Evolutionary conservation across 2,113 vertebrate species (phyloP), one percentile per base, ranked within the genome.

Genomic region (Acanthisitta chloris): DNA sequence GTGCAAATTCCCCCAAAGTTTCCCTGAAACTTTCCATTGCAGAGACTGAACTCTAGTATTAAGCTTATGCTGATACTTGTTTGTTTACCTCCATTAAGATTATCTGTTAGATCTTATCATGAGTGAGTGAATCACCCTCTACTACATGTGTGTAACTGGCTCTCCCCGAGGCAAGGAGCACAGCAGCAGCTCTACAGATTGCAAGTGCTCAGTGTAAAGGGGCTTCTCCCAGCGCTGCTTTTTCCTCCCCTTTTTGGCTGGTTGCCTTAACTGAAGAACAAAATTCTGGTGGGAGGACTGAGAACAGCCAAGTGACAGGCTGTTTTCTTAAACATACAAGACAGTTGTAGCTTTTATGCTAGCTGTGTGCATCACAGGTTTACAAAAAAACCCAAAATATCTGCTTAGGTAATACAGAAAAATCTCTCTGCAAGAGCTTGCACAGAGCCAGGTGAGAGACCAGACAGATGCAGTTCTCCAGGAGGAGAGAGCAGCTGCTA

Each of bases 1-100:
- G 77, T 13, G 10, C 45, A 86, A 94, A 93, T 96, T 96, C 74
- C 94, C 93, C 95, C 79, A 4, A 81, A 94, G 62, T 91, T 88
- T 80, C 95, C 78, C 91, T 80, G 58, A 92, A 82, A 93, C 58
- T 73, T 96, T 80, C 89, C 90, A 87, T 58, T 64, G 34, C 55
- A 57, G 74, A 82, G 33, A 18, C 54, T 9, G 62, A 82, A 46
- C 85, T 81, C 49, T 58, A 46, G 64, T 28, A 66, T 67, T 21
- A 38, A 40, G 31, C 29, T 76, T 33, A 13, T 73, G 82, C 74
- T 82, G 81, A 16, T 20, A 40, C 52, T 85, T 92, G 91, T 90
- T 97, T 94, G 23, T 95, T 96, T 95, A 87, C 84, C 72, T 84
- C 51, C 14, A 4, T 40, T 48, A 59, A 57, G 79, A 52, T 58